Percentiles rank a stretch among this genome's conserved stretches.
Evolutionary conservation across 2,113 vertebrate genomes (phyloP).

Genomic region (Tupaia chinensis): DNA sequence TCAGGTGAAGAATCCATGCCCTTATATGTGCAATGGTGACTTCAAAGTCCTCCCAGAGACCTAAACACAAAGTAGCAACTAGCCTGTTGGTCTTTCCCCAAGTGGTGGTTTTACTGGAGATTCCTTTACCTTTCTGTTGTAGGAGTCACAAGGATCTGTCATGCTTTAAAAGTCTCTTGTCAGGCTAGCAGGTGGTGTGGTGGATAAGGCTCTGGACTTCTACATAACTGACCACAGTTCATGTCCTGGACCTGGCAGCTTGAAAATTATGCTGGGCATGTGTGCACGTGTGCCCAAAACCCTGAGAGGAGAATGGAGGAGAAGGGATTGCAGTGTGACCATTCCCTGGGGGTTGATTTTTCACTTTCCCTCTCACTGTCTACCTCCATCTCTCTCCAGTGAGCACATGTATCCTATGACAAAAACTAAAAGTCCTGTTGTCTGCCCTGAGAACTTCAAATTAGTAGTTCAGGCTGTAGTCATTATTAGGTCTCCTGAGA

Average conservation of each 20-base stretch:
- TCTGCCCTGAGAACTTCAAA: neutral
- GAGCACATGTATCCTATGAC: too few species aligned
- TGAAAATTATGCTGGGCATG: too few species aligned
- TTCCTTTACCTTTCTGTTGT: neutral
- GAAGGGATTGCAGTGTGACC: too few species aligned
- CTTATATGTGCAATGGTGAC: neutral
- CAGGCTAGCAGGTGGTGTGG: too few species aligned
- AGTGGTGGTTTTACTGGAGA: neutral
- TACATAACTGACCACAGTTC: too few species aligned
- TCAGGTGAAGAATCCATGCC: neutral
- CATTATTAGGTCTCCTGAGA: neutral
- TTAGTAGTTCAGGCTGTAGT: neutral
- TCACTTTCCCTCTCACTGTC: too few species aligned
- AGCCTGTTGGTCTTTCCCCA: neutral
- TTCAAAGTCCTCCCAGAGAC: neutral
- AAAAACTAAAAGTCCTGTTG: neutral
- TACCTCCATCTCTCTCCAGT: too few species aligned
- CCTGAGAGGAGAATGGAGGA: too few species aligned
- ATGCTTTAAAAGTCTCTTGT: neutral
- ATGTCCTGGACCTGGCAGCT: too few species aligned
- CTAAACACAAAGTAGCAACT: neutral
- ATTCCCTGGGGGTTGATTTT: too few species aligned
- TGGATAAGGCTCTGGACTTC: too few species aligned
- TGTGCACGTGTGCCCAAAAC: too few species aligned
- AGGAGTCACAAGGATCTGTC: neutral